Conservation (phyloP, 1,140 invertebrate genomes). For the Habropoda laboriosa region DNA sequence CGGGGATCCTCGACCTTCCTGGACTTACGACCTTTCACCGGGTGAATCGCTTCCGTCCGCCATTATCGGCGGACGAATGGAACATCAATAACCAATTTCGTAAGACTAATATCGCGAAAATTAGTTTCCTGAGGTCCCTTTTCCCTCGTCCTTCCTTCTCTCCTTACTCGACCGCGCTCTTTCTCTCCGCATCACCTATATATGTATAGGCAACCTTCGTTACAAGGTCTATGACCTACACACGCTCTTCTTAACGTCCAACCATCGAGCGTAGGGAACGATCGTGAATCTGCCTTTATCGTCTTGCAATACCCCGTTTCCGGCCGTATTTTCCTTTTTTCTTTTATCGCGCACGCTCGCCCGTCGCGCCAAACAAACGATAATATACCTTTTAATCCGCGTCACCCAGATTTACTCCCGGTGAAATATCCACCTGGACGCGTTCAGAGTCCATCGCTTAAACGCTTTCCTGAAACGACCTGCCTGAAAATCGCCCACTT, state of each 20-base stretch:
- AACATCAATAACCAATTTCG: constrained; percentile 79
- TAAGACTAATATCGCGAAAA: constrained; percentile 79
- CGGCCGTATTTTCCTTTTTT: constrained; percentile 4
- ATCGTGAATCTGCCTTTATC: constrained; percentile 63
- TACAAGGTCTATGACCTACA: constrained; percentile 50
- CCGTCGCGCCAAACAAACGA: constrained; percentile 3
- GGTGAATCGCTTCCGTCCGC: constrained; percentile 64
- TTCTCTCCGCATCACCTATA: background rate
- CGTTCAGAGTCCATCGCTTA: background rate
- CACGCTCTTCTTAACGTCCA: constrained; percentile 62
- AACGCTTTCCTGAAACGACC: background rate
- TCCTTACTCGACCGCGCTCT: no score
- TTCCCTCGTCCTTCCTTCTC: constrained; percentile 35
- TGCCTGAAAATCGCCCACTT: background rate
- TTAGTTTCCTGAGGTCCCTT: constrained; percentile 71
- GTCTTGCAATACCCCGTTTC: constrained; percentile 22
- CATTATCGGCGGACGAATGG: constrained; percentile 70
- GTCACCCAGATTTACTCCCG: constrained; percentile 25
- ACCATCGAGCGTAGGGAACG: constrained; percentile 26
- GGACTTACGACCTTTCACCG: constrained; percentile 64
- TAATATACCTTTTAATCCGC: constrained; percentile 36
- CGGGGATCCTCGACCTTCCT: constrained; percentile 60
- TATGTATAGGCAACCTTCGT: constrained; percentile 40
- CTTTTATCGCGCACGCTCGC: constrained; percentile 4
- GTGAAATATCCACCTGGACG: constrained; percentile 21